Base-by-base conservation (phyloP, 2,888 invertebrate species). In the Leistus spinibarbis region DNA sequence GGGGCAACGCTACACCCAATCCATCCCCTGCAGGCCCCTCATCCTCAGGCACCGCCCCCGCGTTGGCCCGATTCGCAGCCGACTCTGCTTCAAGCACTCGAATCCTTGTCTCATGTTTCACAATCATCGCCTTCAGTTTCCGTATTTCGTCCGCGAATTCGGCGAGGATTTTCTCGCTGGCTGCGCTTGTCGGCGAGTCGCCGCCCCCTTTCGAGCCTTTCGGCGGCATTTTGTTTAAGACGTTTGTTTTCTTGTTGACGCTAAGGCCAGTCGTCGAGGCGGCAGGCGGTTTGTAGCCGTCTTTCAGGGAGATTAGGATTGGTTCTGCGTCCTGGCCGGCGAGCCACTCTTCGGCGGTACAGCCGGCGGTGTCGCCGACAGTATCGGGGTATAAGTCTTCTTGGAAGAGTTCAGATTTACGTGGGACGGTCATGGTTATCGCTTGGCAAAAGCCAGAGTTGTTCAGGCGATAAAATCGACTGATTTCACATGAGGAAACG, bases 341-440 rank as follows among this genome's bases (percentile, higher is more conserved):
- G 73, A 94, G 89, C 95, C 98, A 98, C 85, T 98, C 97, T 82
- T 97, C 97, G 1, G 97, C 96, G 0, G 95, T 92, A 78, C 94
- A 88, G 13, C 96, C 94, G 4, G 97, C 93, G 77, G 94, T 94
- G 82, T 97, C 95, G 70, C 97, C 96, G 17, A 95, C 87, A 5
- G 98, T 98, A 84, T 98, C 97, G 0, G 98, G 98, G 86, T 97
- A 99, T 78, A 99, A 88, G 87, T 98, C 98, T 85, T 97, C 97
- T 87, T 98, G 98, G 89, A 98, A 98, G 82, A 96, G 90, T 86
- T 97, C 97, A 77, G 97, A 97, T 90, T 98, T 98, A 84, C 98
- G 90, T 22, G 98, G 98, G 76, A 98, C 98, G 73, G 98, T 98
- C 97, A 99, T 97, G n/a, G 97, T 96, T 76, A 97, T 90, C 78